These are phyloP conservation scores for Corythaixoides concolor DNA, from an alignment of 2,113 vertebrate genomes.

Conservation along the genomic window DNA sequence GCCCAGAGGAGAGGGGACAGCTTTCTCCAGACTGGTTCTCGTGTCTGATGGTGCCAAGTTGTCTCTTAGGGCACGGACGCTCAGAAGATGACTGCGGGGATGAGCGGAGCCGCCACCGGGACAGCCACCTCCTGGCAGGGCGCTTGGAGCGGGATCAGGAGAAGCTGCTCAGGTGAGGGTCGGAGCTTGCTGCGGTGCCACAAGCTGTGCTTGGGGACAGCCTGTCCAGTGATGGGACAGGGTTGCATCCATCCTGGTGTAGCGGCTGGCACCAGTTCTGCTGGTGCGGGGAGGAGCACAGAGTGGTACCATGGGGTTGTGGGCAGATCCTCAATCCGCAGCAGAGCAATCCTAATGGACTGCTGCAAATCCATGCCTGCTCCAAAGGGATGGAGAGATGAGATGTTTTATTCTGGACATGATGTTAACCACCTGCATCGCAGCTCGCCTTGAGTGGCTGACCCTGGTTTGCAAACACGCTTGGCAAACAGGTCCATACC, in stretches of 20 bases:
- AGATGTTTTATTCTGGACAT: not conserved
- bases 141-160: slow-evolving; percentile 92
- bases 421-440: not conserved
- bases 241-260: not conserved
- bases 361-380: not conserved
- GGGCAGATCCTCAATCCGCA: not conserved
- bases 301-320: rapidly evolving
- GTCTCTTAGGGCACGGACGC: slow-evolving; percentile 66
- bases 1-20: not conserved
- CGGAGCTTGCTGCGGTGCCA: not conserved
- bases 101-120: slow-evolving; percentile 82
- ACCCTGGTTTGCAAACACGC: not conserved
- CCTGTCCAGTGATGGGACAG: not conserved
- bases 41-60: not conserved
- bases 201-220: not conserved
- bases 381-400: not conserved
- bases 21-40: not conserved
- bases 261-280: not conserved
- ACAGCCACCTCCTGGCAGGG: slow-evolving; percentile 84
- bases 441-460: not conserved
- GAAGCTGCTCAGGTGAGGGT: slow-evolving; percentile 89
- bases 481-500: not conserved
- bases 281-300: not conserved
- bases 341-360: not conserved
- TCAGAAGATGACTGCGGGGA: slow-evolving; percentile 86